Evolutionary conservation across 2,797 vertebrate species (phyloP).

Genomic region (Odontamblyopus lacepedii): DNA sequence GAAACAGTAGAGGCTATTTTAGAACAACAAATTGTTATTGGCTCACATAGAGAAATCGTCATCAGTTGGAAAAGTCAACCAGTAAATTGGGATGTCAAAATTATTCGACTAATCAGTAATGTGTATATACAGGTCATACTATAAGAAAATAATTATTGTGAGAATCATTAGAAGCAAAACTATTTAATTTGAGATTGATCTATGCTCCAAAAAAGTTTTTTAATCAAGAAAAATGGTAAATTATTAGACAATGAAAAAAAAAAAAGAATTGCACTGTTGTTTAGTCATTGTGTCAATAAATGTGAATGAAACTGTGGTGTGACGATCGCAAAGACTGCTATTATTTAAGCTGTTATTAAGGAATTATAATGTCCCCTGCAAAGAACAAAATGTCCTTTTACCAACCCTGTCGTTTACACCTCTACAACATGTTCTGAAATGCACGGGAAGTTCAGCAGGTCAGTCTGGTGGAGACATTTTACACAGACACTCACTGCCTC

Average conservation of each 20-base stretch:
- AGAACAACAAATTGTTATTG: too few species aligned
- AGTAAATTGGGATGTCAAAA: too few species aligned
- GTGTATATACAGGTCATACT: background rate
- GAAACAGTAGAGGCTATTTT: too few species aligned
- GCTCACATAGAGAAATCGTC: too few species aligned
- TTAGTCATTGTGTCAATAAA: background rate
- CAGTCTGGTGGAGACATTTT: background rate
- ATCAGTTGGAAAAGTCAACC: too few species aligned
- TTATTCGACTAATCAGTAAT: too few species aligned
- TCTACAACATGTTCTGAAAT: background rate
- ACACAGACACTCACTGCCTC: conserved; percentile 60
- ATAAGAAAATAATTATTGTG: background rate
- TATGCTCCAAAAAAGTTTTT: too few species aligned
- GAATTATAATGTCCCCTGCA: too few species aligned
- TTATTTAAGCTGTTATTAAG: too few species aligned
- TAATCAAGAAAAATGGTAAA: background rate
- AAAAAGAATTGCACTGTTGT: background rate
- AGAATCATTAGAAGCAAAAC: background rate
- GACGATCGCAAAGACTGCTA: background rate
- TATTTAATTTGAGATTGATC: background rate
- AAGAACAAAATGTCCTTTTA: background rate
- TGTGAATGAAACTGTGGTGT: background rate
- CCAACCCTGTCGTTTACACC: background rate
- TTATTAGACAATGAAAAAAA: too few species aligned
- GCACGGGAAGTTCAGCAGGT: background rate